Base-by-base conservation (phyloP, 2,888 invertebrate species). In the Cosmia pyralina region DNA sequence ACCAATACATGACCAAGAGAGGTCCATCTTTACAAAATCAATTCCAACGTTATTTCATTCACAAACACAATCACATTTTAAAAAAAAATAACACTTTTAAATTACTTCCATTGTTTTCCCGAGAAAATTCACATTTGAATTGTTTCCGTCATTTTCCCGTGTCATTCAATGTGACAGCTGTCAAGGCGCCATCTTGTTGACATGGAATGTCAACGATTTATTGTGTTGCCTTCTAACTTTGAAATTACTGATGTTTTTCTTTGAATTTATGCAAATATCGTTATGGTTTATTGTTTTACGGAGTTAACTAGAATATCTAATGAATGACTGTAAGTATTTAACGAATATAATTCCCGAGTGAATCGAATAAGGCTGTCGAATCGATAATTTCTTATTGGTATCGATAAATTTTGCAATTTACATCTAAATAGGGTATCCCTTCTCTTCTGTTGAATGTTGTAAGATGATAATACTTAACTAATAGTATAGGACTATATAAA, bases 121-220 rank as follows among this genome's bases (percentile, higher is more conserved):
- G 60, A 63, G 68, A 79, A 81, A 83, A 79, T 69, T 52, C 64
- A 57, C 70, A 71, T 81, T 71, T 17, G 70, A 38, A 72, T 75
- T 69, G 60, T 69, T 64, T 50, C 64, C 69, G 66, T 72, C 71
- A 82, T 81, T 80, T 84, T 79, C 85, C 73, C 75, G 72, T 72
- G 73, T 71, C 81, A 85, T 81, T 85, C 88, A 89, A 71, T 77
- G 73, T 91, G 91, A 92, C 91, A 90, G 87, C 88, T 90, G 91
- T 88, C 91, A 89, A 71, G 86, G 78, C 73, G 89, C 90, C 89
- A 90, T 89, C 88, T 87, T 87, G 86, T 59, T 74, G 76, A 72
- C 80, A 72, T 63, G 71, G 63, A 68, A 77, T 67, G 86, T 84
- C 86, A 88, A 87, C 87, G 72, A 82, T 78, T 82, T 81, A 86